phyloP scores from a whole-genome alignment of 2,888 invertebrate species.

The Pasiphila rectangulata region DNA sequence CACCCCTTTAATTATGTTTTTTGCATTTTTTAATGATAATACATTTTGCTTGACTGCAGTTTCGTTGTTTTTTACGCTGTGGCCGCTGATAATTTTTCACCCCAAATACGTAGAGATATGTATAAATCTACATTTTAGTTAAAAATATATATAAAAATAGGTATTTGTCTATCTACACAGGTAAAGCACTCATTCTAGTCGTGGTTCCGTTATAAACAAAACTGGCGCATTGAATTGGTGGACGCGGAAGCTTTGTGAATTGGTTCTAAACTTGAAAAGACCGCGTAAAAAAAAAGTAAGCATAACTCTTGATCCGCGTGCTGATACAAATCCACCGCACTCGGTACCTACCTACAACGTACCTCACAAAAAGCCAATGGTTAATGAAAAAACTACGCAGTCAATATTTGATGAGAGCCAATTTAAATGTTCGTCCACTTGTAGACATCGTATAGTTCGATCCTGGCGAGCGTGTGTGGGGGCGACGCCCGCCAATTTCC shows the following conservation, averaged over 20 bases:
- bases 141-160: too few species aligned
- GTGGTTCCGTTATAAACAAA: too few species aligned
- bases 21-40: conserved; percentile 78
- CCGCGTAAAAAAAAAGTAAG: too few species aligned
- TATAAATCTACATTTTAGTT: neutral
- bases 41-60: conserved; percentile 62
- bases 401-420: conserved; percentile 81
- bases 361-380: conserved; percentile 67
- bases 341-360: conserved; percentile 43
- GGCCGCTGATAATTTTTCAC: conserved; percentile 22
- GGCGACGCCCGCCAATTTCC: conserved; percentile 57
- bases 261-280: too few species aligned
- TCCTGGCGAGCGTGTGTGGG: conserved; percentile 54
- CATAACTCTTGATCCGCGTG: too few species aligned
- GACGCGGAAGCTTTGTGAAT: too few species aligned
- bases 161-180: too few species aligned
- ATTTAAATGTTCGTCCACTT: conserved; percentile 80
- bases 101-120: conserved; percentile 5
- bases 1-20: conserved; percentile 79
- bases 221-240: too few species aligned
- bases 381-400: conserved; percentile 78
- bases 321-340: conserved; percentile 59
- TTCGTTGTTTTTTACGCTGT: conserved; percentile 43
- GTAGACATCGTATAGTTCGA: conserved; percentile 79
- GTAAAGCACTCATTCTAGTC: too few species aligned